These are phyloP conservation scores for Cacatua alba DNA, from an alignment of 2,113 vertebrate genomes.

Conservation along the genomic window DNA sequence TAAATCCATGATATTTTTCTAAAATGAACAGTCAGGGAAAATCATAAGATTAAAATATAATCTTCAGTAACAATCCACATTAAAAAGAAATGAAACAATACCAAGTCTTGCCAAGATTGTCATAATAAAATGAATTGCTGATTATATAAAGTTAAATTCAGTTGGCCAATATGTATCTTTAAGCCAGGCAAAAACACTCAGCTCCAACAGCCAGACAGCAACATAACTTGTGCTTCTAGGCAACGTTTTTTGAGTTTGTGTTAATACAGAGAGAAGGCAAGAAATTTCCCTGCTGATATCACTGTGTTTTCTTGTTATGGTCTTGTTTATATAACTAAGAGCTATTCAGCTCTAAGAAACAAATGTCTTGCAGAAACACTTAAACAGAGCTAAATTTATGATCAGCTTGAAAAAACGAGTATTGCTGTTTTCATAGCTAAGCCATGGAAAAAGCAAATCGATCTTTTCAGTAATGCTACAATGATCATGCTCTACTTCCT, in stretches of 20 bases:
- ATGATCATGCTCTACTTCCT: constrained; percentile 10
- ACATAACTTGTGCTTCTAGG: not conserved
- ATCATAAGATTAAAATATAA: not conserved
- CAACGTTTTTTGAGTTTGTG: not conserved
- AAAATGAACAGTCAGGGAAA: not conserved
- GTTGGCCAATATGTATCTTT: not conserved
- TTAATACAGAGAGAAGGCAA: not conserved
- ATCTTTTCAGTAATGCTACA: not conserved
- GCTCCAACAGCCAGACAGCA: not conserved
- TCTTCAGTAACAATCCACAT: not conserved
- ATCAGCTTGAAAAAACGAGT: not conserved
- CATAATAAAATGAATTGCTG: not conserved
- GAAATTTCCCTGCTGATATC: not conserved
- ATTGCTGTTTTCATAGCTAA: not conserved
- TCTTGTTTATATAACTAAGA: not conserved
- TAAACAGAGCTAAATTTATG: not conserved
- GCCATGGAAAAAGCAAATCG: not conserved
- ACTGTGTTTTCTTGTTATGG: not conserved
- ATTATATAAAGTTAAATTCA: not conserved
- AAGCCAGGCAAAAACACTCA: not conserved
- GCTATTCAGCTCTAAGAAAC: not conserved
- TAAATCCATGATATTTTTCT: not conserved
- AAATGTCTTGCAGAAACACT: not conserved
- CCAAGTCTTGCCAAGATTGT: not conserved
- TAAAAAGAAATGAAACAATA: not conserved